These are phyloP conservation scores for Andrena praecox DNA, from an alignment of 2,888 invertebrate species.

Conservation along the genomic window DNA sequence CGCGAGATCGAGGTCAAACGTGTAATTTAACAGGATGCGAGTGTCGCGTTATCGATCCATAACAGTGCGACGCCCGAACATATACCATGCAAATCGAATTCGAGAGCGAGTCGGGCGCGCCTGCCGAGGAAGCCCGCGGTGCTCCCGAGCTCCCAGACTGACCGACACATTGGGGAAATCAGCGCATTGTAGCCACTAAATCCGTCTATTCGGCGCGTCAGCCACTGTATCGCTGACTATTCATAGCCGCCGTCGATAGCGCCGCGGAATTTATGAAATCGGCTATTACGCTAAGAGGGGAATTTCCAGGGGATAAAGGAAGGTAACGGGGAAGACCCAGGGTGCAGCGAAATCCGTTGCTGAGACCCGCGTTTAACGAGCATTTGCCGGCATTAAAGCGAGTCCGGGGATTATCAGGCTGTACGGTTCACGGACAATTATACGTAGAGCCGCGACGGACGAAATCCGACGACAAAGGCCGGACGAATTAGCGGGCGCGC, in stretches of 20 bases:
- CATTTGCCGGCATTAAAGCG: slow-evolving; percentile 43
- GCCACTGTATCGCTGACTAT: slow-evolving; percentile 69
- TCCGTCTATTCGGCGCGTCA: slow-evolving; percentile 69
- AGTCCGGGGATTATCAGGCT: slow-evolving; percentile 37
- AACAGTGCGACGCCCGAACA: slow-evolving; percentile 24
- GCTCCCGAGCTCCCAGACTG: slow-evolving; percentile 10
- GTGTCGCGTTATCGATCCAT: slow-evolving; percentile 39
- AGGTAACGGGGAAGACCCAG: background rate
- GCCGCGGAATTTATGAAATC: background rate
- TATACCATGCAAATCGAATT: slow-evolving; percentile 54
- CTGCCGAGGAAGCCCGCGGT: slow-evolving; percentile 33
- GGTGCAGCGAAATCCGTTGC: background rate
- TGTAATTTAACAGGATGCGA: slow-evolving; percentile 3
- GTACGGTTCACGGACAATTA: slow-evolving; percentile 42
- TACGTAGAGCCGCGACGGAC: slow-evolving; percentile 19
- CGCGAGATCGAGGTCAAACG: background rate
- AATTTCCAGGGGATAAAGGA: background rate
- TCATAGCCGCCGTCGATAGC: slow-evolving; percentile 58
- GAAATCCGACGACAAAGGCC: slow-evolving; percentile 34
- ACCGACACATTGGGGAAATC: slow-evolving; percentile 62
- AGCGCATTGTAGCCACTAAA: slow-evolving; percentile 64
- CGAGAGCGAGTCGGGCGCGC: slow-evolving; percentile 30
- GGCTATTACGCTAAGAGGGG: background rate
- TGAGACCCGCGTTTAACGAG: slow-evolving; percentile 43
- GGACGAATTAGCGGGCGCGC: slow-evolving; percentile 25